A percentile compares a stretch with the other conserved stretches of the same genome.
These are phyloP conservation scores for Chironomus riparius DNA, from an alignment of 2,888 invertebrate species.

Conservation along the genomic window DNA sequence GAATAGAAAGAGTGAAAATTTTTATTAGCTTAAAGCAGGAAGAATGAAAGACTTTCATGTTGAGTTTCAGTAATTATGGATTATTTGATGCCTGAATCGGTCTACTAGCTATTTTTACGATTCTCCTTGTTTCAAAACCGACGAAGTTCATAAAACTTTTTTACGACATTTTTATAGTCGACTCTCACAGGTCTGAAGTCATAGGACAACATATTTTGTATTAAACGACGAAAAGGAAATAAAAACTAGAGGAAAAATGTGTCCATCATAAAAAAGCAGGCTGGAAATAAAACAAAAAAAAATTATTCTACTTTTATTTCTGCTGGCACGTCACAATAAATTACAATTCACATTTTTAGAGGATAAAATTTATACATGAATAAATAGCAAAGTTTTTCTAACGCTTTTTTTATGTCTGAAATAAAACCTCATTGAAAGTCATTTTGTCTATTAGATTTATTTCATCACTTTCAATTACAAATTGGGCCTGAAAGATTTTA, in stretches of 20 bases:
- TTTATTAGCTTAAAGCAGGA: no score
- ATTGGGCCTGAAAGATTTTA: no score
- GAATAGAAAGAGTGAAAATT: no score
- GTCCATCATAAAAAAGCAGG: conserved; percentile 7
- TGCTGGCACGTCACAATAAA: conserved; percentile 17
- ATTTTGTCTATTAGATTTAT: no score
- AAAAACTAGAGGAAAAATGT: neutral
- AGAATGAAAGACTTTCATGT: neutral
- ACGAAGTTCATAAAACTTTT: neutral
- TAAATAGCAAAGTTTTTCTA: neutral
- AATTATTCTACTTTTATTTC: conserved; percentile 1
- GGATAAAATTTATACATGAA: neutral
- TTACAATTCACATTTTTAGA: conserved; percentile 15
- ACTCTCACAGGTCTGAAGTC: neutral
- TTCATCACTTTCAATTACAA: no score
- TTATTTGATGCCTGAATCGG: neutral
- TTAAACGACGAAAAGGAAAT: neutral
- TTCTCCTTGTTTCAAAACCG: neutral
- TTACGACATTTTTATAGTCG: conserved; percentile 19
- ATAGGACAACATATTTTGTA: conserved; percentile 15
- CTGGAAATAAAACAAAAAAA: neutral
- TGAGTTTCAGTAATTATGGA: conserved; percentile 5
- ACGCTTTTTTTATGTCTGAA: no score
- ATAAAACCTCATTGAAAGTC: no score
- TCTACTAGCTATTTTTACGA: neutral